phyloP scores from a whole-genome alignment of 1,140 invertebrate genomes.

The Mycetomoellerius zeteki region DNA sequence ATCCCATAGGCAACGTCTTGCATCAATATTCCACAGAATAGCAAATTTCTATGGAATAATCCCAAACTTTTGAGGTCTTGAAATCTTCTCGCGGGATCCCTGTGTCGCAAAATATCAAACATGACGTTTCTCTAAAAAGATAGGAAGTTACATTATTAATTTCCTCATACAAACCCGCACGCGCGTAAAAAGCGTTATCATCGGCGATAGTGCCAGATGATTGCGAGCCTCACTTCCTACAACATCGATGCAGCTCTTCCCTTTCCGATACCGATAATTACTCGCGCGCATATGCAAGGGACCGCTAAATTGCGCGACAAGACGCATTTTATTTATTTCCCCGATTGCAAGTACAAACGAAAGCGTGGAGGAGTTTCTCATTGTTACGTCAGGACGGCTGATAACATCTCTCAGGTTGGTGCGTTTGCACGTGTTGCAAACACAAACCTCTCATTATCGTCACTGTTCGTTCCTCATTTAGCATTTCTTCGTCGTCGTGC shows the following conservation, averaged over 20 bases:
- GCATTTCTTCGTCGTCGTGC: constrained; percentile 69
- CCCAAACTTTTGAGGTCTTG: not conserved
- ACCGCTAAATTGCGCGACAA: constrained; percentile 59
- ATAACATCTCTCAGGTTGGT: constrained; percentile 80
- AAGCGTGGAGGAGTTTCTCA: constrained; percentile 84
- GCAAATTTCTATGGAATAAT: not conserved
- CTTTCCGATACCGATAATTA: constrained; percentile 28
- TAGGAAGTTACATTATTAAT: not conserved
- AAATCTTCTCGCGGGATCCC: not conserved
- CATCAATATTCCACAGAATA: not conserved
- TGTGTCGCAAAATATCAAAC: not conserved
- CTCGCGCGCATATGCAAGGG: not conserved
- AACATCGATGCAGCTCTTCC: not conserved
- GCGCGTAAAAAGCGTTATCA: not conserved
- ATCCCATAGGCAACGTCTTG: not conserved
- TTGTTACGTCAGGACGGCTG: constrained; percentile 84
- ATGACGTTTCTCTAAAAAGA: not conserved
- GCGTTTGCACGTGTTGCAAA: constrained; percentile 79
- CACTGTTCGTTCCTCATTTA: constrained; percentile 75
- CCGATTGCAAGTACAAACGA: constrained; percentile 82
- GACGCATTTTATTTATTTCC: constrained; percentile 71
- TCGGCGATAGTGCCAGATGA: not conserved
- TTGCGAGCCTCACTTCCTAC: constrained; percentile 1
- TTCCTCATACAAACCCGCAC: not conserved
- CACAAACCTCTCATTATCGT: constrained; percentile 82